A percentile compares a stretch with the other conserved stretches of the same genome.
Evolutionary conservation across 2,113 vertebrate species (phyloP).

Genomic region (Sander vitreus): DNA sequence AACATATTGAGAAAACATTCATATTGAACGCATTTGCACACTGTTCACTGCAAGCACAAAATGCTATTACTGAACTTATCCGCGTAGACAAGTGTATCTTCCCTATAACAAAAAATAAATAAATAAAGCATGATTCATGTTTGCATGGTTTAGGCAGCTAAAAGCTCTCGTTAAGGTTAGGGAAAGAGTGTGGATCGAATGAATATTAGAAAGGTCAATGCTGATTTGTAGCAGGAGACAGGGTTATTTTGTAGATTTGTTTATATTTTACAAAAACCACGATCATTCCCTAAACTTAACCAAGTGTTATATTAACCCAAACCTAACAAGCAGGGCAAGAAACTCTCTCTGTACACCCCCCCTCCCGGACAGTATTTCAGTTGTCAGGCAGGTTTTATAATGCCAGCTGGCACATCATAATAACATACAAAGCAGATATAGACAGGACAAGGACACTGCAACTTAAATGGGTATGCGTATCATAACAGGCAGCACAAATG

Average conservation of each 20-base stretch:
- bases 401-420: background rate
- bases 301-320: background rate
- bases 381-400: background rate
- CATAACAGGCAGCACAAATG: background rate
- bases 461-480: background rate
- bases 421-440: constrained; percentile 6
- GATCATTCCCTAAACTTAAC: background rate
- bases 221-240: background rate
- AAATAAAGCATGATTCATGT: background rate
- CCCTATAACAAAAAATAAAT: no score
- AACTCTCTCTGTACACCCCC: background rate
- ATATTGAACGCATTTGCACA: background rate
- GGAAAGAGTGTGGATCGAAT: background rate
- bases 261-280: background rate
- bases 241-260: background rate
- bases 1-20: background rate
- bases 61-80: background rate
- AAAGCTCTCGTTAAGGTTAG: background rate
- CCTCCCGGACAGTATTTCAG: no score
- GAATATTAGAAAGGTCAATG: background rate
- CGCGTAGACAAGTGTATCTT: background rate
- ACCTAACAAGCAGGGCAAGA: background rate
- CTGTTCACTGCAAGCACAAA: background rate
- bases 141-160: background rate
- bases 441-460: constrained; percentile 5